These are phyloP conservation scores for Hylaea fasciaria DNA, from an alignment of 2,888 invertebrate species.

Conservation along the genomic window DNA sequence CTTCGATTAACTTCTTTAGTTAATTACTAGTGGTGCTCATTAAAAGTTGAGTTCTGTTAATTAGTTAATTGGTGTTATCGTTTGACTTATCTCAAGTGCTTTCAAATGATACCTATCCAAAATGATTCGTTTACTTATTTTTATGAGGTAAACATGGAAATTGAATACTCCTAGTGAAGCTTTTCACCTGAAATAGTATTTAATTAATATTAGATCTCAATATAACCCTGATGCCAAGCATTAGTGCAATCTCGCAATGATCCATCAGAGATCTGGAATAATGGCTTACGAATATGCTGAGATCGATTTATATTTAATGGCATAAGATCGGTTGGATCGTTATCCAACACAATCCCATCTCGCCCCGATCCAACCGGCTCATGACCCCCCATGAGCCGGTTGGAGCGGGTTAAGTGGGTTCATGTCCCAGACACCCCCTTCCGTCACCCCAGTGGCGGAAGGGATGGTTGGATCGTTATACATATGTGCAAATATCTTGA, in stretches of 20 bases:
- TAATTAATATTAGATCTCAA: no score
- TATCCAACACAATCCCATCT: no score
- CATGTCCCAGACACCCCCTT: no score
- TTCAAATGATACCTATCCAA: constrained; percentile 8
- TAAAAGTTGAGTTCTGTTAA: constrained; percentile 28
- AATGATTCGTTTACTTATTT: constrained; percentile 1
- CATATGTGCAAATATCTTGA: neutral
- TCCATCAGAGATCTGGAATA: constrained; percentile 12
- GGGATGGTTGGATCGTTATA: constrained; percentile 9
- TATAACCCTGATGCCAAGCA: no score
- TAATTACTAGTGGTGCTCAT: constrained; percentile 30
- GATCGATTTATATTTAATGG: constrained; percentile 27
- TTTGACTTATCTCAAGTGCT: constrained; percentile 10
- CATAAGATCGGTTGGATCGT: constrained; percentile 10
- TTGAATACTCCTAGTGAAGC: neutral
- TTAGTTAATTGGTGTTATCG: constrained; percentile 31
- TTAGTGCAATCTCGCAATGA: no score
- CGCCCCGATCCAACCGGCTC: no score
- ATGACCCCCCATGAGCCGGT: no score
- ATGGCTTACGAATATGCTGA: constrained; percentile 11
- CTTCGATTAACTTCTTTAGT: constrained; percentile 23
- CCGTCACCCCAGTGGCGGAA: no score
- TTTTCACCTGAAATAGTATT: neutral
- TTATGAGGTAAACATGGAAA: constrained; percentile 7
- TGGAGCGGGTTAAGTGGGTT: no score